Base-by-base conservation (phyloP, 2,797 vertebrate species). In the Chiloscyllium punctatum region DNA sequence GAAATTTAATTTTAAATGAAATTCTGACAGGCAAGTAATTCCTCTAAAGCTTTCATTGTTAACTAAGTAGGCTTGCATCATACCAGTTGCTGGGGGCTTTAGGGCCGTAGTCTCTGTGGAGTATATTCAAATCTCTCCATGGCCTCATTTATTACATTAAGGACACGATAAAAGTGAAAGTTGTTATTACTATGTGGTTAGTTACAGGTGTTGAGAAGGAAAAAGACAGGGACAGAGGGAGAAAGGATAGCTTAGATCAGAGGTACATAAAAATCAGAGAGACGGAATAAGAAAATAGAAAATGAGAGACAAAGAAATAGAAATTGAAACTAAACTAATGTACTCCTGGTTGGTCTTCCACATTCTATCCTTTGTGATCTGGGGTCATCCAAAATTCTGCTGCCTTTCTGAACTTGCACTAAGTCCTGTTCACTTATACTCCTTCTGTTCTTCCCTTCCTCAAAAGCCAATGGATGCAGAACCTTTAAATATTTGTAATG, bases 1-100 rank as follows among this genome's bases (percentile, higher is more conserved):
- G 90, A 92, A 92, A 92, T 92, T 92, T 92, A 92, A 92, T 92
- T 92, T 92, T 68, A 92, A 69, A 92, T 92, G 90, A 92, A 92
- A 69, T 69, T 92, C 90, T 92, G 66, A 92, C 90, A 92, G 90
- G 66, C 90, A 69, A 66, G 90, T 92, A 92, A 92, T 92, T 69
- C 90, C 90, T 92, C 33, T 92, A 92, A 92, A 92, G 90, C 66
- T 51, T 92, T 92, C 90, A 37, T 92, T 92, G 90, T 42, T 91
- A 69, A 37, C 90, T 37, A 69, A 68, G 62, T 42, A 92, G 25
- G 66, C n/a, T n/a, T 68, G 18, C 90, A 69, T 69, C 66, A 42
- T 69, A 23, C 90, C 21, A 68, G n/a, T 92, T 92, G 37, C 90
- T 9, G 7, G 37, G 66, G n/a, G n/a, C n/a, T 92, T 92, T 37